Evolutionary conservation across 2,888 invertebrate species (phyloP).

Genomic region (Oxystoma pomonae): DNA sequence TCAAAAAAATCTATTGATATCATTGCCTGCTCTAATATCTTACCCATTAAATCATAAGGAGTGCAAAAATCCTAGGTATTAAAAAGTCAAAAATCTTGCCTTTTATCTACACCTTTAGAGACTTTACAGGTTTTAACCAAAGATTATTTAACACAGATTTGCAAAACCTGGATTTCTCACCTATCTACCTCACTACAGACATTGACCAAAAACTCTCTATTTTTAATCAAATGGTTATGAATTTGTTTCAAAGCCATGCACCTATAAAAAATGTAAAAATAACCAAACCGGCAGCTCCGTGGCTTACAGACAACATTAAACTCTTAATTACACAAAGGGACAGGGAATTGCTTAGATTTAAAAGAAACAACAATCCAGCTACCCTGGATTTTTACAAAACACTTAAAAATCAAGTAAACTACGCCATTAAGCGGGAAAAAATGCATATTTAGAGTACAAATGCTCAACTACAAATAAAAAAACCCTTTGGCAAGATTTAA

Average conservation of each 20-base stretch:
- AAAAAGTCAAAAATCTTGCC: not conserved
- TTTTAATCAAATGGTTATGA: not conserved
- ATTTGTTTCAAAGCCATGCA: not conserved
- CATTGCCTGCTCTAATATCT: not conserved
- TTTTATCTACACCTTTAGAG: constrained; percentile 5
- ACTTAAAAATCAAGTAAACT: not conserved
- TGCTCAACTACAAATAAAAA: not conserved
- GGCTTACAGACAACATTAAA: not conserved
- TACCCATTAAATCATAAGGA: not conserved
- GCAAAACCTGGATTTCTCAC: not conserved
- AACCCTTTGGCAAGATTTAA: not conserved
- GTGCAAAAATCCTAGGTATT: not conserved
- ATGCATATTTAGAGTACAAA: not conserved
- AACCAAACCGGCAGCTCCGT: not conserved
- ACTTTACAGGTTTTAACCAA: not conserved
- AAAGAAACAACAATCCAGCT: not conserved
- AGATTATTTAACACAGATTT: not conserved
- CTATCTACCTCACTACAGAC: not conserved
- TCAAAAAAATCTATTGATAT: not conserved
- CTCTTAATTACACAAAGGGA: not conserved
- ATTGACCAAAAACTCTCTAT: not conserved
- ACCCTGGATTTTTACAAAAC: not conserved
- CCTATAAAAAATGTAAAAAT: not conserved
- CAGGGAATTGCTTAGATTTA: not conserved
- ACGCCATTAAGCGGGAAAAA: not conserved